Percentiles rank a stretch among this genome's conserved stretches.
phyloP scores from a whole-genome alignment of 2,797 vertebrate genomes.

The Acestrorhynchus altus region DNA sequence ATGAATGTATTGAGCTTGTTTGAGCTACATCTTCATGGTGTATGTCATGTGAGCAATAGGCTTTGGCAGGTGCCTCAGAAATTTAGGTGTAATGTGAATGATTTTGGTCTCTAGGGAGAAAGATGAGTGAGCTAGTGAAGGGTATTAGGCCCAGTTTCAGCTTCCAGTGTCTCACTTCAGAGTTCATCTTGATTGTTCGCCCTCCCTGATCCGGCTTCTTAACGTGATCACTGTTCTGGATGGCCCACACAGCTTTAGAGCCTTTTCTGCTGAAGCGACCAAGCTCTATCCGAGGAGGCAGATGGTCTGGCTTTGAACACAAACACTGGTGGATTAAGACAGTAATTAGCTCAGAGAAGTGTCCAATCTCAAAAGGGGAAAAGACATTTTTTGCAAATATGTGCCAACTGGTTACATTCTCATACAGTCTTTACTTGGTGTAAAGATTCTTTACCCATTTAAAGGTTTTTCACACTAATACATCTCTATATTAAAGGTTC shows the following conservation, averaged over 20 bases:
- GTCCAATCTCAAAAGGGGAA: background rate
- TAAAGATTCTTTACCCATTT: background rate
- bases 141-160: background rate
- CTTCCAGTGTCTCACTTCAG: background rate
- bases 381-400: background rate
- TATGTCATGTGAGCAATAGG: background rate
- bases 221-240: background rate
- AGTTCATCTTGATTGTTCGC: constrained; percentile 1
- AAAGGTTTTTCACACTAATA: too few species aligned
- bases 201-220: background rate
- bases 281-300: background rate
- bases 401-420: background rate
- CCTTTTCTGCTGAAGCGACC: background rate
- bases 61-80: background rate
- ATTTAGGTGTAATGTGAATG: too few species aligned
- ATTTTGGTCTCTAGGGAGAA: too few species aligned
- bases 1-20: background rate
- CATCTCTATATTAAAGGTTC: too few species aligned
- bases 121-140: constrained; percentile 9
- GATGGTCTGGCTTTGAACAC: constrained; percentile 1
- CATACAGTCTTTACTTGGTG: too few species aligned
- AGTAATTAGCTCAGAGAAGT: constrained; percentile 2
- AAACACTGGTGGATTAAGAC: constrained; percentile 2
- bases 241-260: background rate
- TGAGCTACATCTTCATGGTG: background rate